Percentiles rank a stretch among this genome's conserved stretches.
These are phyloP conservation scores for Aleiodes alternator DNA, from an alignment of 2,888 invertebrate genomes.

Conservation along the genomic window DNA sequence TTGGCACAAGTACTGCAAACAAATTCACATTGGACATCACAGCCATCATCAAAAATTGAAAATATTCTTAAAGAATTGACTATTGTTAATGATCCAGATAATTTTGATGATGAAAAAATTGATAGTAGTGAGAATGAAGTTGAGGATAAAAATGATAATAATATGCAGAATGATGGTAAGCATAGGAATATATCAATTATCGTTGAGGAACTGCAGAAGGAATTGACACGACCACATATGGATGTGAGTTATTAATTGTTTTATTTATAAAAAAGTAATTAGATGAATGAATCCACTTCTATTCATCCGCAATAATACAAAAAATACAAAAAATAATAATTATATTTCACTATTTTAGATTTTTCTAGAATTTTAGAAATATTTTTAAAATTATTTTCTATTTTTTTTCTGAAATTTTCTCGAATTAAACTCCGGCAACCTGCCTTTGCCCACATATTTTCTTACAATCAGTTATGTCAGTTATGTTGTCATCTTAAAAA, in stretches of 20 bases:
- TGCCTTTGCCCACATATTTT: too few relatives aligned
- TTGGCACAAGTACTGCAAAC: slow-evolving; percentile 84
- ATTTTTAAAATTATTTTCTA: too few relatives aligned
- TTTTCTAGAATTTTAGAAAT: too few relatives aligned
- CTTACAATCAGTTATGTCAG: too few relatives aligned
- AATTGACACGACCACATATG: slow-evolving; percentile 75
- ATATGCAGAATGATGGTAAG: slow-evolving; percentile 58
- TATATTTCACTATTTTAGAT: too few relatives aligned
- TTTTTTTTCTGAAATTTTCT: too few relatives aligned
- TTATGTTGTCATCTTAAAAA: too few relatives aligned
- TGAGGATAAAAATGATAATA: slow-evolving; percentile 57
- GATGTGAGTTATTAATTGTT: slow-evolving; percentile 61
- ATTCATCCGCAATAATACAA: too few relatives aligned
- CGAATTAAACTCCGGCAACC: too few relatives aligned
- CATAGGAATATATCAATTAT: slow-evolving; percentile 84
- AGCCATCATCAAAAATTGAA: slow-evolving; percentile 63
- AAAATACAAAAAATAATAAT: too few relatives aligned
- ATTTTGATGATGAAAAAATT: slow-evolving; percentile 56
- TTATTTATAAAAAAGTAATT: neutral
- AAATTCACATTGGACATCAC: slow-evolving; percentile 65
- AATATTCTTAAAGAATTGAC: slow-evolving; percentile 64
- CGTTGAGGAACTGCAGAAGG: slow-evolving; percentile 84
- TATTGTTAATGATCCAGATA: slow-evolving; percentile 56
- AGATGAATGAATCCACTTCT: too few relatives aligned
- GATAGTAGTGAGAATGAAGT: slow-evolving; percentile 49